Evolutionary conservation across 2,888 invertebrate genomes (phyloP).

Genomic region (Calameuta pallipes): DNA sequence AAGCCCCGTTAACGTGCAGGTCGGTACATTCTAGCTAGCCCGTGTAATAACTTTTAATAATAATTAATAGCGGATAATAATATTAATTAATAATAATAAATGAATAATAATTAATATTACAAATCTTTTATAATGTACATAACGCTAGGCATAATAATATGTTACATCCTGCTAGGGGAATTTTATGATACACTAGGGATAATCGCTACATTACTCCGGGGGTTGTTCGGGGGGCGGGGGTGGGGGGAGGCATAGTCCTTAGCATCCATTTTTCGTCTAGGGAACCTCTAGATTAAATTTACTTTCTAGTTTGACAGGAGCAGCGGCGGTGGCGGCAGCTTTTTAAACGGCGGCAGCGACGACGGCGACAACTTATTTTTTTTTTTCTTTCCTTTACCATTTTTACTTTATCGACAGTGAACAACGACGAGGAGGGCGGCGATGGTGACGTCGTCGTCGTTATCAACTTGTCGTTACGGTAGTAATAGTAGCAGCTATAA

Average conservation of each 20-base stretch:
- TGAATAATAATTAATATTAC: conserved; percentile 52
- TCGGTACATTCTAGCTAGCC: conserved; percentile 55
- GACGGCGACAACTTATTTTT: background rate
- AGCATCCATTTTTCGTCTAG: conserved; percentile 25
- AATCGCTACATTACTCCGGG: conserved; percentile 43
- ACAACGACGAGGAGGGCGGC: background rate
- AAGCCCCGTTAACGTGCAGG: conserved; percentile 40
- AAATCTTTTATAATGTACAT: conserved; percentile 56
- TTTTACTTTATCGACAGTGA: background rate
- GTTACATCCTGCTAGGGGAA: conserved; percentile 61
- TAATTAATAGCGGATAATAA: conserved; percentile 56
- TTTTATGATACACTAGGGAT: conserved; percentile 63
- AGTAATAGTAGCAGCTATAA: conserved; percentile 34
- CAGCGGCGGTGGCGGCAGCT: conserved; percentile 35
- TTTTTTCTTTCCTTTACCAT: background rate
- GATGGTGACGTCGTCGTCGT: background rate
- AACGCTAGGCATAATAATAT: conserved; percentile 55
- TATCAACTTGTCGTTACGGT: conserved; percentile 19
- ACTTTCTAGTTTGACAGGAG: conserved; percentile 51
- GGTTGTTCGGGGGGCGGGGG: conserved; percentile 9
- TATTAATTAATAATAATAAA: conserved; percentile 38
- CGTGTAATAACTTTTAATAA: conserved; percentile 56
- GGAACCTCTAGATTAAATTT: conserved; percentile 41
- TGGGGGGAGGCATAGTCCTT: conserved; percentile 44
- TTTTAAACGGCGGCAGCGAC: conserved; percentile 4